Evolutionary conservation across 2,888 invertebrate genomes (phyloP).

Genomic region (Fragum fragum): DNA sequence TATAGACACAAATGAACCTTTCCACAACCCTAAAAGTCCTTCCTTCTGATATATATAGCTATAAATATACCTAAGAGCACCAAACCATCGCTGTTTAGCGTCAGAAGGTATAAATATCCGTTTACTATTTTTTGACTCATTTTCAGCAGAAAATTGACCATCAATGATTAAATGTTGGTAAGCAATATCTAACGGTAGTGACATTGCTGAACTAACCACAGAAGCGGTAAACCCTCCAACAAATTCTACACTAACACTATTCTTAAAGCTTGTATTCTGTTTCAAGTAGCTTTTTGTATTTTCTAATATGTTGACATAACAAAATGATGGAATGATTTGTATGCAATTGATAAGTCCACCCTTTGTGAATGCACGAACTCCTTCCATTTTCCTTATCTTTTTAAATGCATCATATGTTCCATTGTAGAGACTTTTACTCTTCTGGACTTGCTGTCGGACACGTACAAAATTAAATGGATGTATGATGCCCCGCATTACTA

Average conservation of each 20-base stretch:
- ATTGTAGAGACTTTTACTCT: conserved; percentile 90
- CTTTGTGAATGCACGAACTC: conserved; percentile 93
- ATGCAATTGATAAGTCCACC: conserved; percentile 98
- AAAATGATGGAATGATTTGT: conserved; percentile 88
- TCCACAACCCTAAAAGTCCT: conserved; percentile 95
- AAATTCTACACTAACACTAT: conserved; percentile 89
- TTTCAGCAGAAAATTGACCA: conserved; percentile 85
- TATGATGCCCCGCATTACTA: conserved; percentile 92
- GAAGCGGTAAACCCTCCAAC: conserved; percentile 96
- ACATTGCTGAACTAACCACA: conserved; percentile 96
- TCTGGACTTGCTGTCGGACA: conserved; percentile 93
- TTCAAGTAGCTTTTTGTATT: conserved; percentile 94
- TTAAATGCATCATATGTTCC: conserved; percentile 94
- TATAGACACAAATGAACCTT: conserved; percentile 97
- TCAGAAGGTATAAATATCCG: conserved; percentile 66
- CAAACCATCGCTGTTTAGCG: conserved; percentile 68
- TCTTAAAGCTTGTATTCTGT: conserved; percentile 88
- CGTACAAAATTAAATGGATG: conserved; percentile 98
- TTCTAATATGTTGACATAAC: conserved; percentile 97
- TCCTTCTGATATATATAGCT: conserved; percentile 93
- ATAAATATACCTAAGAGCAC: conserved; percentile 88
- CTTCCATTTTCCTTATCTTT: conserved; percentile 95
- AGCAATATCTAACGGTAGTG: conserved; percentile 98
- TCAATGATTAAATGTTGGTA: conserved; percentile 98
- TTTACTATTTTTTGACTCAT: conserved; percentile 56